Percentiles rank a stretch among this genome's conserved stretches.
Evolutionary conservation across 2,797 vertebrate genomes (phyloP).

Genomic region (Rhodeus uyekii): DNA sequence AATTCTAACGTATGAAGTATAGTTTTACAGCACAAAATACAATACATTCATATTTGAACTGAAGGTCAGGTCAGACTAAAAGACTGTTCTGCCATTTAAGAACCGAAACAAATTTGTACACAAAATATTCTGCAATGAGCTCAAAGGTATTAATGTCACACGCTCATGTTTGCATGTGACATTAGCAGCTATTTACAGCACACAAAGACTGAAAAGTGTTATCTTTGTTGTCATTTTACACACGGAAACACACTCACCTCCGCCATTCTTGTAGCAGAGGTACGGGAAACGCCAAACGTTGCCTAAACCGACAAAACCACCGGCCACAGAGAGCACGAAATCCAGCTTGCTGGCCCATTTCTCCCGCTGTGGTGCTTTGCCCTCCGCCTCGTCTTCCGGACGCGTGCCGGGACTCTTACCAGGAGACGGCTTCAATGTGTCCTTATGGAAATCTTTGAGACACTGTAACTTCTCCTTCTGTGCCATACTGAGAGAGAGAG

Average conservation of each 20-base stretch:
- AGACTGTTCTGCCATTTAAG: neutral
- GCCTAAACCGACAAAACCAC: conserved; percentile 96
- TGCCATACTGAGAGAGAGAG: conserved; percentile 80
- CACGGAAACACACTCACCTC: conserved; percentile 79
- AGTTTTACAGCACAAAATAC: neutral
- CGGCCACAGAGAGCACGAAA: conserved; percentile 97
- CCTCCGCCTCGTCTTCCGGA: conserved; percentile 95
- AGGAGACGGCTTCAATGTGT: conserved; percentile 95
- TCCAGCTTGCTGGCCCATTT: conserved; percentile 99
- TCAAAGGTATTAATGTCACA: neutral
- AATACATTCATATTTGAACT: neutral
- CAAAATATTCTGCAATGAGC: neutral
- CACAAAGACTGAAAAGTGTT: neutral
- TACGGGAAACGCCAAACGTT: conserved; percentile 99
- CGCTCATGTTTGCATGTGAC: neutral
- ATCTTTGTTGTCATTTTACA: neutral
- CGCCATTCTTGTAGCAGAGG: conserved; percentile 99
- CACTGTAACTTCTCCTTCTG: conserved; percentile 98
- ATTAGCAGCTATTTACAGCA: neutral
- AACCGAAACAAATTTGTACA: too few species aligned
- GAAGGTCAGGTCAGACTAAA: neutral
- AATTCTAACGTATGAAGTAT: neutral
- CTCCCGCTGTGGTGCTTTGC: conserved; percentile 92
- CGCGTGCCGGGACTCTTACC: conserved; percentile 96
- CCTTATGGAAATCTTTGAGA: conserved; percentile 98